Base-by-base conservation (phyloP, 2,888 invertebrate genomes). In the Coenonympha arcania region DNA sequence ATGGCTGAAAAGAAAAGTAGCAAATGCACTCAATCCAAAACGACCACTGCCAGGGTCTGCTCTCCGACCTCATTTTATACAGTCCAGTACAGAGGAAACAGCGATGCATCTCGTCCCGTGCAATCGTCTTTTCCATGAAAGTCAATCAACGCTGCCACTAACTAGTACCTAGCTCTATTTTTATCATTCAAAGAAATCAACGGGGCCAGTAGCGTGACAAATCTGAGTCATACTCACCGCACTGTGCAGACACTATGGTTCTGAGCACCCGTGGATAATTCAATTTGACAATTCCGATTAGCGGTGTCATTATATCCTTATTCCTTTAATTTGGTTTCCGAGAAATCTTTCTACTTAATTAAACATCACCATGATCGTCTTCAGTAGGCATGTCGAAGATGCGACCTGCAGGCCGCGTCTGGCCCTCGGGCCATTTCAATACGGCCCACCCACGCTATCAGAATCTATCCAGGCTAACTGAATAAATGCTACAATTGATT, bases 81-180 rank as follows among this genome's bases (percentile, higher is more conserved):
- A 33, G 45, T 44, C 55, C 28, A 50, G 56, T 52, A 46, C 57
- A 62, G 64, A 74, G 73, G 74, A 78, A 73, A 68, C 60, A 51
- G 58, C 58, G 61, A 58, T 50, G 54, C 57, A 60, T 65, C 60
- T 64, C 66, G 71, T 66, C 69, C 68, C 68, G 66, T 64, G 61
- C 65, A 65, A 66, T 68, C 65, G 62, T 57, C 59, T 58, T 61
- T 82, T 80, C 77, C 74, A 72, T 76, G 74, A 75, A 77, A 78
- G 70, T 71, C 71, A 73, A 77, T 80, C 71, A 73, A 66, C 66
- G 56, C 60, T 60, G 59, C 61, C 60, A 66, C 65, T 67, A 68
- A 66, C 65, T 63, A 64, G 62, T 59, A n/a, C n/a, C n/a, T n/a
- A 44, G 42, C 57, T 71, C 74, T 76, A 76, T 79, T 78, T 77